Conservation (phyloP, 1,140 invertebrate genomes). For the Wasmannia auropunctata region DNA sequence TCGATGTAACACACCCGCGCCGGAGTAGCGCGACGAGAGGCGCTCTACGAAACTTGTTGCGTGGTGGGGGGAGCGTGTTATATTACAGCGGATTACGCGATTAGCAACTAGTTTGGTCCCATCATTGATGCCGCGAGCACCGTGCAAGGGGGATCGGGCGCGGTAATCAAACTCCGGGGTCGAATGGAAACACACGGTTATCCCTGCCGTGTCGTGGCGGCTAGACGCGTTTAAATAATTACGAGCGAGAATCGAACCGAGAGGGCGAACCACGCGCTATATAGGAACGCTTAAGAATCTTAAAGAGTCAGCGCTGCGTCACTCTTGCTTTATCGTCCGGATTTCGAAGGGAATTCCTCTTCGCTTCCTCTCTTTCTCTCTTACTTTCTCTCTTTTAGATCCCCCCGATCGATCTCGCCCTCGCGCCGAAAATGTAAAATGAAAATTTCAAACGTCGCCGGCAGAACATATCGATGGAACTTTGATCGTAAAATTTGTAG, state of each 20-base stretch:
- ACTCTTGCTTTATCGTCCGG: background rate
- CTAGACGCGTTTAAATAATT: slow-evolving; percentile 35
- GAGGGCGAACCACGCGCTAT: too few species aligned
- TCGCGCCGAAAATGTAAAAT: slow-evolving; percentile 1
- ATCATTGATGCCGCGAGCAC: slow-evolving; percentile 55
- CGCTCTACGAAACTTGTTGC: slow-evolving; percentile 45
- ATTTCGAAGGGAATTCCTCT: background rate
- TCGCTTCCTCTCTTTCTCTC: background rate
- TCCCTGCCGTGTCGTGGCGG: background rate
- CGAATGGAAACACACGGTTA: slow-evolving; percentile 4
- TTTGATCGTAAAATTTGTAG: slow-evolving; percentile 54
- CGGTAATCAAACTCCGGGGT: slow-evolving; percentile 49
- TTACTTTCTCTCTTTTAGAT: background rate
- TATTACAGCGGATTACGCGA: slow-evolving; percentile 57
- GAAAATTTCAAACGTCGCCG: slow-evolving; percentile 56
- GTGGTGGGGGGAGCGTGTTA: slow-evolving; percentile 17
- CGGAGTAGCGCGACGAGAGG: background rate
- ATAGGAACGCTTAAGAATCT: slow-evolving; percentile 18
- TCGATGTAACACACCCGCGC: background rate
- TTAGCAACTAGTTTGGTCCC: slow-evolving; percentile 51
- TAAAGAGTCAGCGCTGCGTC: background rate
- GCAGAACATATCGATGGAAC: slow-evolving; percentile 36
- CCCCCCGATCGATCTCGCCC: too few species aligned
- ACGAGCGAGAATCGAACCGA: background rate
- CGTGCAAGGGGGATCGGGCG: slow-evolving; percentile 33